Base-by-base conservation (phyloP, 1,140 invertebrate genomes). In the Coenobita brevimanus region DNA sequence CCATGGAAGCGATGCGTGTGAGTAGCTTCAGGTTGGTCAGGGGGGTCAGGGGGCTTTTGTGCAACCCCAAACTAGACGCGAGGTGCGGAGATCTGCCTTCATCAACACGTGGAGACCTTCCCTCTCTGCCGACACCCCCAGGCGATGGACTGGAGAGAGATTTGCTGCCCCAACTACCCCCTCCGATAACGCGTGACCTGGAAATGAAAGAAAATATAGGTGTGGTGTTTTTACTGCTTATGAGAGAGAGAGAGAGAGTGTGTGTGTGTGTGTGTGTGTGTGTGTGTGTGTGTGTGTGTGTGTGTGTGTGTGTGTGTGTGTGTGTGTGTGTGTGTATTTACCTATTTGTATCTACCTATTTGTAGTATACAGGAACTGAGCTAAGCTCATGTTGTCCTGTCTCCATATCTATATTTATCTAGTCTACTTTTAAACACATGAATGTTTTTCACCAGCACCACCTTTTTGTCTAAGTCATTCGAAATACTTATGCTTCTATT, bases 1-100 rank as follows among this genome's bases (percentile, higher is more conserved):
- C 88, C 88, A 89, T 89, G 8, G 88, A 84, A 10, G 88, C 88
- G 30, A 89, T 84, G 33, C 82, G 88, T 13, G 88, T 89, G 24
- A 89, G 60, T 62, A 89, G 57, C 67, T 89, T 89, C 2, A 89
- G 69, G 62, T 89, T 89, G 27, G 57, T 83, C 60, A 84, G 64
- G 41, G 88, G 88, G 6, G 88, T 89, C 21, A 84, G 71, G 27
- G 88, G 88, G 33, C 88, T 89, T 21, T 43, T 69, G 13, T 62
- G 43, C 27, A 33, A n/a, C n/a, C 82, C 62, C 38, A 6, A 15
- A 38, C 15, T 71, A 38, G 67, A 71, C 67, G 36, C 17, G 30
- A 17, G 67, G 67, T 24, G n/a, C 30, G 4, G 30, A 24, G 8
- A n/a, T 36, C 69, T 33, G 27, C 81, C 67, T 24, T n/a, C 54